These are phyloP conservation scores for Antennarius maculatus DNA, from an alignment of 2,797 vertebrate species.

Conservation along the genomic window DNA sequence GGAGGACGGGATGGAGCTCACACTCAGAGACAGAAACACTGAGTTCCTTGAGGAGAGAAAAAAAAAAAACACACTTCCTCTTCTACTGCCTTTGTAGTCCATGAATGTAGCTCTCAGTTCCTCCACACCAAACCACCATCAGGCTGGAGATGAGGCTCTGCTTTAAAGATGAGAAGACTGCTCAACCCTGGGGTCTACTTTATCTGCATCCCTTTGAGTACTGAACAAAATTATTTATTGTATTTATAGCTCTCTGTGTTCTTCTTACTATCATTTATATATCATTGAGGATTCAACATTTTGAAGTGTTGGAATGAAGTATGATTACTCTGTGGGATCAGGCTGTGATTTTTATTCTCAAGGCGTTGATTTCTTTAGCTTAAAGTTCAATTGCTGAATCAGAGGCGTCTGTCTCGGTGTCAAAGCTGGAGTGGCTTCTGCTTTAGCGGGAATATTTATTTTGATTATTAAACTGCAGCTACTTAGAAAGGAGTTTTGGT, in stretches of 20 bases:
- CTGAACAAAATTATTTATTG: conserved; percentile 97
- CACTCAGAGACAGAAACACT: conserved; percentile 38
- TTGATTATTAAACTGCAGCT: conserved; percentile 51
- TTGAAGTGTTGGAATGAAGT: conserved; percentile 70
- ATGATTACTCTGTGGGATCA: conserved; percentile 73
- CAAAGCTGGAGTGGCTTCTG: conserved; percentile 46
- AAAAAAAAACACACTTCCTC: conserved; percentile 26
- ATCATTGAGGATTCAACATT: conserved; percentile 69
- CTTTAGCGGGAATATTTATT: conserved; percentile 71
- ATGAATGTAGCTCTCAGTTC: conserved; percentile 56
- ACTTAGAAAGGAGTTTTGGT: conserved; percentile 29
- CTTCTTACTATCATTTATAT: conserved; percentile 64
- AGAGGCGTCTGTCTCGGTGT: conserved; percentile 47
- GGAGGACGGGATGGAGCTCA: conserved; percentile 28
- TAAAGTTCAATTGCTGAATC: conserved; percentile 61
- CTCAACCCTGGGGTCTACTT: conserved; percentile 63
- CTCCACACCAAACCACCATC: conserved; percentile 44
- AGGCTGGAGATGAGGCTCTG: conserved; percentile 49
- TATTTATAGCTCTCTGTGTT: conserved; percentile 89
- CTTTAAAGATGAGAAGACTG: conserved; percentile 57
- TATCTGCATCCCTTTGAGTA: conserved; percentile 73
- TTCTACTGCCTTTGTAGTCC: conserved; percentile 41
- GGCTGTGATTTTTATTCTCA: conserved; percentile 60
- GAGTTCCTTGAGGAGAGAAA: conserved; percentile 33
- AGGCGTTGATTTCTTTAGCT: conserved; percentile 43